phyloP scores from a whole-genome alignment of 2,797 vertebrate species.

The Microcaecilia unicolor region DNA sequence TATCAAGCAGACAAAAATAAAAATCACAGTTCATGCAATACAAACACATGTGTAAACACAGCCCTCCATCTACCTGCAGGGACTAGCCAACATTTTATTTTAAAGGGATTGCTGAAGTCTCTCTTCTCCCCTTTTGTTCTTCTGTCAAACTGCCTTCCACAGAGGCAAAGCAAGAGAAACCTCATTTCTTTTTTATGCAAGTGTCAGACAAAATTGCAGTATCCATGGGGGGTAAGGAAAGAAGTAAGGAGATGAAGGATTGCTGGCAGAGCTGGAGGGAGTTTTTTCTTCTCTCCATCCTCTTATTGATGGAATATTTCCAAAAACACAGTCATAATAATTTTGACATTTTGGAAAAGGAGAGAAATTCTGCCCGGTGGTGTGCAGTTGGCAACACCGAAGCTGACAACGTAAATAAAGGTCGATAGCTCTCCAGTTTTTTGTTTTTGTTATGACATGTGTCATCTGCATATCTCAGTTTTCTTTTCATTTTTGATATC shows the following conservation, averaged over 20 bases:
- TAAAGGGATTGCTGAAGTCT: neutral
- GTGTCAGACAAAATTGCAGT: constrained; percentile 4
- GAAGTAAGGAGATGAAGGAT: no score
- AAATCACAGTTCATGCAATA: no score
- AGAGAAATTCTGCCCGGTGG: constrained; percentile 28
- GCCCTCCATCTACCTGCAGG: rapidly evolving
- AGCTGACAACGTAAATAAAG: constrained; percentile 47
- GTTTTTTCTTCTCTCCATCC: no score
- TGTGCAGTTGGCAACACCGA: constrained; percentile 43
- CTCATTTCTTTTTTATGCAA: neutral
- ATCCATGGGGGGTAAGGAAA: rapidly evolving
- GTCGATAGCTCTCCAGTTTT: neutral
- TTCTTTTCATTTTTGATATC: neutral
- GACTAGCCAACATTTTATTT: neutral
- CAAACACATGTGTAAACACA: no score
- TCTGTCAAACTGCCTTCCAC: rapidly evolving
- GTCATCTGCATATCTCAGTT: neutral
- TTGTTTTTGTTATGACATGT: constrained; percentile 10
- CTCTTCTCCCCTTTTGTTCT: neutral
- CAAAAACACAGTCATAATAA: constrained; percentile 26
- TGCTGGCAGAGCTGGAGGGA: constrained; percentile 7
- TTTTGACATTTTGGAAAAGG: constrained; percentile 37
- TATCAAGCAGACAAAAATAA: no score
- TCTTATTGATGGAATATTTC: constrained; percentile 22
- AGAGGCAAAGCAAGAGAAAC: neutral